These are phyloP conservation scores for Perdita meconis DNA, from an alignment of 2,888 invertebrate genomes.

Conservation along the genomic window DNA sequence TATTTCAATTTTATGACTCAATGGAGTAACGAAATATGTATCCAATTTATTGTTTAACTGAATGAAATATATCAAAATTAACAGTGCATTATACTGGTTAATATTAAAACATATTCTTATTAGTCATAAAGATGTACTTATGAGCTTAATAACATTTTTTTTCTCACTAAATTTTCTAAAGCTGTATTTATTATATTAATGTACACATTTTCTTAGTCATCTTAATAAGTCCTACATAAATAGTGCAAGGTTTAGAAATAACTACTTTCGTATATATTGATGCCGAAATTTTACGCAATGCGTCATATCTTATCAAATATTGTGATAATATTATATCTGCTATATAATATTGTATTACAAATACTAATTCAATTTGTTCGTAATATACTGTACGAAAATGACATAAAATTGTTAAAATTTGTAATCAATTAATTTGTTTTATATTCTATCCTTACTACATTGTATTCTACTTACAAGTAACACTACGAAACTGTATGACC, in stretches of 20 bases:
- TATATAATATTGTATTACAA: constrained; percentile 49
- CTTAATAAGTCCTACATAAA: constrained; percentile 26
- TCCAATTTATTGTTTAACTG: no score
- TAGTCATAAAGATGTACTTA: constrained; percentile 5
- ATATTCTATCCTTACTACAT: neutral
- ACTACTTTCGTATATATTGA: constrained; percentile 38
- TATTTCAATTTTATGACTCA: neutral
- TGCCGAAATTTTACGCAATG: constrained; percentile 14
- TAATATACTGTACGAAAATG: constrained; percentile 57
- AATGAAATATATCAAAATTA: constrained; percentile 44
- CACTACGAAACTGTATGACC: no score
- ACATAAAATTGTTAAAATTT: constrained; percentile 72
- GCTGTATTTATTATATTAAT: constrained; percentile 19
- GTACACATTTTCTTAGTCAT: constrained; percentile 23
- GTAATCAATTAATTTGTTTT: constrained; percentile 32
- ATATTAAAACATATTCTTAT: neutral
- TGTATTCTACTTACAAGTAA: constrained; percentile 3
- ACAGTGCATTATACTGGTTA: neutral
- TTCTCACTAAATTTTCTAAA: constrained; percentile 21
- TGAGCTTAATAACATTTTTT: constrained; percentile 24
- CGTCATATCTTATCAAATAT: constrained; percentile 29
- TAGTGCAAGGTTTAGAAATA: constrained; percentile 28
- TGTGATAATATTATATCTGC: constrained; percentile 36
- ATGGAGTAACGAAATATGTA: constrained; percentile 17
- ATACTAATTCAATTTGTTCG: constrained; percentile 66